Evolutionary conservation across 2,888 invertebrate genomes (phyloP).

Genomic region (Mechanitis mazaeus): DNA sequence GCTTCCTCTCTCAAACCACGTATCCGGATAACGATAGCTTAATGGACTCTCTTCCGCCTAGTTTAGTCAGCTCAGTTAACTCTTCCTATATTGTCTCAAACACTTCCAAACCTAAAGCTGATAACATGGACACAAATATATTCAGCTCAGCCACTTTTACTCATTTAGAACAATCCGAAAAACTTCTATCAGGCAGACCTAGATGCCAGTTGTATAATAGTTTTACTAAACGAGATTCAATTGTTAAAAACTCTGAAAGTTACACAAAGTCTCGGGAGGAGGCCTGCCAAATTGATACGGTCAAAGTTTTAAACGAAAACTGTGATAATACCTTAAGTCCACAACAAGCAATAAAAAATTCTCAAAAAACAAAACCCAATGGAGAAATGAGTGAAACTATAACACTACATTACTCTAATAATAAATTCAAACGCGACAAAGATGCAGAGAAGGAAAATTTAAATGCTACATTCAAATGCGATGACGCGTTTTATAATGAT

Average conservation of each 20-base stretch:
- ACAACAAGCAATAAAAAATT: conserved; percentile 37
- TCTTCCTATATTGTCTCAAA: conserved; percentile 62
- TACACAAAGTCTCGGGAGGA: conserved; percentile 65
- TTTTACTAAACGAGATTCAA: conserved; percentile 53
- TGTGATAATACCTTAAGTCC: conserved; percentile 41
- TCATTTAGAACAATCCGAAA: conserved; percentile 63
- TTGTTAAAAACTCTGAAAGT: conserved; percentile 56
- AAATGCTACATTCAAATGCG: conserved; percentile 53
- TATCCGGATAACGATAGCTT: conserved; percentile 68
- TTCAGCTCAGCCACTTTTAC: conserved; percentile 69
- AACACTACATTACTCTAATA: conserved; percentile 63
- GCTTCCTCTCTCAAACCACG: conserved; percentile 70
- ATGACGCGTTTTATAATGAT: conserved; percentile 65
- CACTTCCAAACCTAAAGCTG: conserved; percentile 45
- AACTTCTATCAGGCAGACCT: conserved; percentile 56
- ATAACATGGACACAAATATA: conserved; percentile 53
- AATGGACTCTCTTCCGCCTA: conserved; percentile 67
- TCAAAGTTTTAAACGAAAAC: conserved; percentile 63
- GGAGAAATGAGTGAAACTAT: conserved; percentile 60
- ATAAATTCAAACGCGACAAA: conserved; percentile 51
- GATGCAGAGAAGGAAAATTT: conserved; percentile 67
- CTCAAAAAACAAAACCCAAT: conserved; percentile 42
- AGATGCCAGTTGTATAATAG: conserved; percentile 56
- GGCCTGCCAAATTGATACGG: conserved; percentile 58
- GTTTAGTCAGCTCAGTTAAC: conserved; percentile 67